phyloP scores from a whole-genome alignment of 2,797 vertebrate genomes.

The Poecile montanus region DNA sequence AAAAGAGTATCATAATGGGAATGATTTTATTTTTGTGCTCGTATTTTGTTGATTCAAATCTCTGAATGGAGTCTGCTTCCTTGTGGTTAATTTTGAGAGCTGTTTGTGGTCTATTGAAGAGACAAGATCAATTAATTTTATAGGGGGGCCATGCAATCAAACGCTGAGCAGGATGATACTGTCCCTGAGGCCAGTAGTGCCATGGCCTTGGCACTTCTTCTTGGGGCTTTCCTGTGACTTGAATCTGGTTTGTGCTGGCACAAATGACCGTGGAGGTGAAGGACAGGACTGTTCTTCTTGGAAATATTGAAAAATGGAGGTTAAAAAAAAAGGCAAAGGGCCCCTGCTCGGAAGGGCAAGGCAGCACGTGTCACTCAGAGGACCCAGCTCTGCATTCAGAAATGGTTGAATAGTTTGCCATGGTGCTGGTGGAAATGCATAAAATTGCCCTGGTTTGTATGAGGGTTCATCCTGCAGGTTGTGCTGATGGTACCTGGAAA shows the following conservation, averaged over 20 bases:
- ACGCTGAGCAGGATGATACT: fast-evolving
- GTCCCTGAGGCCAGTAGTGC: neutral
- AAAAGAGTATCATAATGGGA: neutral
- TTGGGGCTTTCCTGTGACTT: neutral
- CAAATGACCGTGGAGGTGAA: neutral
- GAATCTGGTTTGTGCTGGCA: neutral
- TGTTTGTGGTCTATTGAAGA: neutral
- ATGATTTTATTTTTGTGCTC: neutral
- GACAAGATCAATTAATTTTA: neutral
- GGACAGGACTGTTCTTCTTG: neutral
- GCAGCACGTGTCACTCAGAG: fast-evolving
- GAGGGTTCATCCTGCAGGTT: neutral
- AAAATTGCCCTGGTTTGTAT: fast-evolving
- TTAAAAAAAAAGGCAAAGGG: fast-evolving
- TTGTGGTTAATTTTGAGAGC: neutral
- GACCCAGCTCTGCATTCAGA: fast-evolving
- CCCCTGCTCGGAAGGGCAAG: fast-evolving
- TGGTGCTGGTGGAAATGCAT: neutral
- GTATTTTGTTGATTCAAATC: neutral
- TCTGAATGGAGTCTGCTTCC: neutral
- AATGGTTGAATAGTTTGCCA: neutral
- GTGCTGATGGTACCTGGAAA: neutral
- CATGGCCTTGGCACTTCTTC: neutral
- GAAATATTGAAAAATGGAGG: neutral
- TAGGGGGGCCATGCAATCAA: fast-evolving